Base-by-base conservation (phyloP, 2,888 invertebrate species). In the Pseudolycoriella hygida region DNA sequence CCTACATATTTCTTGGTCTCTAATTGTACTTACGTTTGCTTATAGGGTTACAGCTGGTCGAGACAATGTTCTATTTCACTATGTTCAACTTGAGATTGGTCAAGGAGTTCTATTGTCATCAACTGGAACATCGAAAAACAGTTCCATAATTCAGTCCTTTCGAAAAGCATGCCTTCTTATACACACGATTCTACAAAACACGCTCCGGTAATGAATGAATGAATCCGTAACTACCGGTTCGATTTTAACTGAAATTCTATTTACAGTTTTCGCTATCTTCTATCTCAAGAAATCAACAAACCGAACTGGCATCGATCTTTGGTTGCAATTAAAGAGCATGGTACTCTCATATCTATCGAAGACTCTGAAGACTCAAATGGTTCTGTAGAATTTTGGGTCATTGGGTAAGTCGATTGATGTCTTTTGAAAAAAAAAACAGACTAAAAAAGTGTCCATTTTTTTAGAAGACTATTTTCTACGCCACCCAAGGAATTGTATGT, bases 401-500 rank as follows among this genome's bases (percentile, higher is more conserved):
- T 84, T 34, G 87, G 86, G 82, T 80, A 66, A 67, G 69, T 52
- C 50, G 38, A 12, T 42, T 8, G 8, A 8, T 49, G 43, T 50
- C 34, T 41, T 40, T n/a, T n/a, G n/a, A n/a, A n/a, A n/a, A n/a
- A n/a, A n/a, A n/a, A n/a, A n/a, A n/a, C n/a, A n/a, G n/a, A n/a
- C n/a, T n/a, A n/a, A n/a, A n/a, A n/a, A n/a, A n/a, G n/a, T n/a
- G n/a, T n/a, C n/a, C 34, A 12, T 8, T 56, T 56, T 65, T 71
- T 53, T 64, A 81, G 82, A 15, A 71, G 89, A 32, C 67, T 87
- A 4, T 84, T 88, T 60, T 76, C 77, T 44, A 74, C 76, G 46
- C 86, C 88, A 0, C 74, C 77, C 0, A 73, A 80, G 51, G 90
- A 92, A 60, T 67, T 90, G 11, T 93, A 86, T 57, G 73, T 92